Conservation (phyloP, 2,113 vertebrate genomes). For the Pelusios castaneus region DNA sequence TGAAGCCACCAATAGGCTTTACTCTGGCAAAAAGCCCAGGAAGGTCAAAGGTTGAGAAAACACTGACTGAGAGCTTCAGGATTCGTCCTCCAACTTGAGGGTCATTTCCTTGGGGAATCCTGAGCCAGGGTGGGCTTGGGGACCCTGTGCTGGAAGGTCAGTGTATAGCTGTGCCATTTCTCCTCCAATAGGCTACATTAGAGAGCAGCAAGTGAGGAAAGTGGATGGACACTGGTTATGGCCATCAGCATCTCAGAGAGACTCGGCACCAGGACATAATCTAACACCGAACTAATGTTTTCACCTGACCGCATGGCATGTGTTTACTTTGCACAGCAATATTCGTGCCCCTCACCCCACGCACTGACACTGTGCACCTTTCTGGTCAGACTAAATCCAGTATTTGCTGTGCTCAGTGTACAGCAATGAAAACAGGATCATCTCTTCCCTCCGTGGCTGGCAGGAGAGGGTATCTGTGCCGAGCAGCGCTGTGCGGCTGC, state of each 20-base stretch:
- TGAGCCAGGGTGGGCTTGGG: not conserved
- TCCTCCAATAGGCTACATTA: rapidly evolving
- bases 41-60: not conserved
- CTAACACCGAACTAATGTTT: not conserved
- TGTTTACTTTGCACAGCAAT: not conserved
- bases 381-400: not conserved
- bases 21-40: rapidly evolving
- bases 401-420: not conserved
- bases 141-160: not conserved
- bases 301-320: not conserved
- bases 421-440: not conserved
- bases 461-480: not conserved
- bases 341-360: not conserved
- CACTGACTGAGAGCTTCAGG: not conserved
- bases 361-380: not conserved
- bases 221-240: not conserved
- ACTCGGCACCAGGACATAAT: not conserved
- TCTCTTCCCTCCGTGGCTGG: not conserved
- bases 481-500: not conserved
- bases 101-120: rapidly evolving
- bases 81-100: not conserved
- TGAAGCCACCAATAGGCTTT: not conserved
- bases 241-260: not conserved
- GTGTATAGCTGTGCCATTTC: rapidly evolving
- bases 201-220: not conserved